phyloP scores from a whole-genome alignment of 2,113 vertebrate species.

The Antechinus stuartii region DNA sequence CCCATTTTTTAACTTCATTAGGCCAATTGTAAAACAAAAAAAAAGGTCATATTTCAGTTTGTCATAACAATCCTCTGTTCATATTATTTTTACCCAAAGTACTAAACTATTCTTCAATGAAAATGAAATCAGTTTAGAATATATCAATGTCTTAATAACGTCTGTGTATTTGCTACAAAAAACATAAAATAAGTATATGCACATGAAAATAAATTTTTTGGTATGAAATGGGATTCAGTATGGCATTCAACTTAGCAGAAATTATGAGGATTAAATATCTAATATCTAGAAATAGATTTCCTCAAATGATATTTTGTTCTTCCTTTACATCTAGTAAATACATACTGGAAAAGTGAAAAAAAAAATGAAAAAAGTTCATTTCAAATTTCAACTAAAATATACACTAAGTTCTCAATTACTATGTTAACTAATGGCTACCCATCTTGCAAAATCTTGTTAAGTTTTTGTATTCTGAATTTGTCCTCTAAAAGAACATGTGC shows the following conservation, averaged over 20 bases:
- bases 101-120: neutral
- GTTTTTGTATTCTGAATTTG: neutral
- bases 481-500: neutral
- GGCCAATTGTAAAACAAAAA: neutral
- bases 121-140: neutral
- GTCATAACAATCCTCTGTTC: neutral
- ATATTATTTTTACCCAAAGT: too few relatives aligned
- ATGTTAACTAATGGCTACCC: neutral
- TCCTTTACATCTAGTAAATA: neutral
- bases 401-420: neutral
- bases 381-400: neutral
- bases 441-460: neutral
- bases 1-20: neutral
- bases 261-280: neutral
- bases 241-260: neutral
- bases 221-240: neutral
- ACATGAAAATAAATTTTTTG: neutral
- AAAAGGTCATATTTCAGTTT: rapidly evolving
- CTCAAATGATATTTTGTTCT: neutral
- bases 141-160: neutral
- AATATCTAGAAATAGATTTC: neutral
- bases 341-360: neutral
- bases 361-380: neutral
- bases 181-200: neutral
- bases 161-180: neutral